phyloP scores from a whole-genome alignment of 2,888 invertebrate genomes.

The Chrysopilus asiliformis region DNA sequence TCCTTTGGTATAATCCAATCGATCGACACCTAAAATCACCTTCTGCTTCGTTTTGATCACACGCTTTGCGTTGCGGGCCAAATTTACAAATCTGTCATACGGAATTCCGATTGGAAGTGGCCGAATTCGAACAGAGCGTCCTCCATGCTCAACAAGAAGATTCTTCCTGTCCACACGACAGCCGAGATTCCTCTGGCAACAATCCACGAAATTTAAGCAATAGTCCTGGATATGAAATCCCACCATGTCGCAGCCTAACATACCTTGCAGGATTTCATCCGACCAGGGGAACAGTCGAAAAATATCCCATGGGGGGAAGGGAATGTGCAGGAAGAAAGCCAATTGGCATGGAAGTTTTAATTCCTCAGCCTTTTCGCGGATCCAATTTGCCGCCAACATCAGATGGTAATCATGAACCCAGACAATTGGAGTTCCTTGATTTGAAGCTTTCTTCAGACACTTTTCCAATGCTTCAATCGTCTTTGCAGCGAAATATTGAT shows the following conservation, averaged over 20 bases:
- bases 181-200: conserved; percentile 74
- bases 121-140: conserved; percentile 68
- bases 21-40: conserved; percentile 76
- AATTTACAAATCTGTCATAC: conserved; percentile 68
- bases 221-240: conserved; percentile 87
- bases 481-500: conserved; percentile 69
- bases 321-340: conserved; percentile 89
- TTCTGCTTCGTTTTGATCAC: conserved; percentile 61
- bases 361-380: conserved; percentile 73
- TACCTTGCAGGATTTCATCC: conserved; percentile 86
- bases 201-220: conserved; percentile 82
- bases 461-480: conserved; percentile 54
- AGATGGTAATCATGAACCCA: conserved; percentile 94
- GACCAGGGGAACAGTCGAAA: conserved; percentile 83
- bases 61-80: conserved; percentile 57
- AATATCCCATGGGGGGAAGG: conserved; percentile 90
- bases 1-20: conserved; percentile 84
- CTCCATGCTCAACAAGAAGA: conserved; percentile 74
- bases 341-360: conserved; percentile 62
- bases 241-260: conserved; percentile 85
- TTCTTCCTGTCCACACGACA: conserved; percentile 81
- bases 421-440: conserved; percentile 50
- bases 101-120: conserved; percentile 84
- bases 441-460: conserved; percentile 37
- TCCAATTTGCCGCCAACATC: conserved; percentile 84